These are phyloP conservation scores for Falco concolor DNA, from an alignment of 2,797 vertebrate genomes.

Conservation along the genomic window DNA sequence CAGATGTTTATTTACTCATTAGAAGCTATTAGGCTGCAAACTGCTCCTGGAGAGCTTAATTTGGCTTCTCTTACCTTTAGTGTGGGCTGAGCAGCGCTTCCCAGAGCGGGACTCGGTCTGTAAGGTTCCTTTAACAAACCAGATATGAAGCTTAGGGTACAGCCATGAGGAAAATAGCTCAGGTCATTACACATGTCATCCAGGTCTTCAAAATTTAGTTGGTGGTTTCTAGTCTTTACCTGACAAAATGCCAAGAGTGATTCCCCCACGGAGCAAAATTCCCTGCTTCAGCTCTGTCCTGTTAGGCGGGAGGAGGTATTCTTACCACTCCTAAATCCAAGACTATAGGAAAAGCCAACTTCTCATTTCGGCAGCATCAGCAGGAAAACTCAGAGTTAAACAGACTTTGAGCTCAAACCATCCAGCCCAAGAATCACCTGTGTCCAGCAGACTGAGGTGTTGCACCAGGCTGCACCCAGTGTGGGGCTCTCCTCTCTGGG, in stretches of 20 bases:
- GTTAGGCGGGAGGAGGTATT: not conserved
- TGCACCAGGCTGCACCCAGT: not conserved
- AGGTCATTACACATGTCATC: rapidly evolving
- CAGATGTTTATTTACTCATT: not conserved
- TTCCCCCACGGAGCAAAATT: not conserved
- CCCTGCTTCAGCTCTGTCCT: not conserved
- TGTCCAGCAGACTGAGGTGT: not conserved
- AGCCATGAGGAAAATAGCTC: not conserved
- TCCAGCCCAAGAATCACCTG: not conserved
- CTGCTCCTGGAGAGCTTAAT: not conserved
- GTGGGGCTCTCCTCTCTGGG: not conserved
- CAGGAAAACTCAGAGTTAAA: not conserved
- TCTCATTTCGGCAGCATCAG: not conserved
- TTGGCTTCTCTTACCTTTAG: not conserved
- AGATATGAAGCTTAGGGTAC: rapidly evolving
- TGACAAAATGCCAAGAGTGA: not conserved
- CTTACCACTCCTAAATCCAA: not conserved
- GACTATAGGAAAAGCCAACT: not conserved
- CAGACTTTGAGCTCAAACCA: not conserved
- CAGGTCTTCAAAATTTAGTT: not conserved
- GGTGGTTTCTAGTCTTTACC: not conserved
- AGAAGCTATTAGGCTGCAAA: not conserved
- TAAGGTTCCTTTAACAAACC: not conserved
- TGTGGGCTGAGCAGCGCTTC: not conserved
- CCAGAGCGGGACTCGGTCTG: rapidly evolving